Conservation (phyloP, 2,113 vertebrate species). For the Phrynosoma blainvillii region DNA sequence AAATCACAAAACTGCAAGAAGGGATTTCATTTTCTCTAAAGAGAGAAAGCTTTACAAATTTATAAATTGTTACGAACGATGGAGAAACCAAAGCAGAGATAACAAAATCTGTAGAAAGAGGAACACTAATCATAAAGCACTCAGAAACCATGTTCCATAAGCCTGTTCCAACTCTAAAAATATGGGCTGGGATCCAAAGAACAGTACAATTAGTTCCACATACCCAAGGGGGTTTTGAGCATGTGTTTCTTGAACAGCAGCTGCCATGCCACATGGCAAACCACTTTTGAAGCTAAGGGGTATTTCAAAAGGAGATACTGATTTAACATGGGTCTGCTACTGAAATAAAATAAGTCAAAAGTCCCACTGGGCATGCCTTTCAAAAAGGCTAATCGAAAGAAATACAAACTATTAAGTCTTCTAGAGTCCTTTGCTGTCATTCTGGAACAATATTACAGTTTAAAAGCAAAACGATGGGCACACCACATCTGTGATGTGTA, state of each 20-base stretch:
- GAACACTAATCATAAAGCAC: constrained; percentile 43
- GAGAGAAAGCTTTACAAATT: constrained; percentile 41
- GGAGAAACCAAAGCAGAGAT: constrained; percentile 33
- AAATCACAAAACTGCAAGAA: constrained; percentile 45
- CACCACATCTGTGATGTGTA: accelerated
- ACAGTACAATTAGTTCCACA: constrained; percentile 19
- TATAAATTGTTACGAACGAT: constrained; percentile 37
- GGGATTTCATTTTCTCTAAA: constrained; percentile 48
- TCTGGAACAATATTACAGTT: not conserved
- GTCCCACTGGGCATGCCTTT: constrained; percentile 31
- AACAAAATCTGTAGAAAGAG: constrained; percentile 46
- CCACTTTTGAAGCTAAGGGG: constrained; percentile 7
- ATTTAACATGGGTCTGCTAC: not conserved
- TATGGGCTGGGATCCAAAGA: constrained; percentile 4
- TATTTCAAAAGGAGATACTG: constrained; percentile 8
- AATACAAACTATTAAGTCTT: constrained; percentile 26
- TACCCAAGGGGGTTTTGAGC: not conserved
- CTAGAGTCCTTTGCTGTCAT: constrained; percentile 1
- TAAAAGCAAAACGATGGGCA: not conserved
- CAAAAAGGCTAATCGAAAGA: constrained; percentile 7
- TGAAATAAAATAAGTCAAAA: constrained; percentile 1
- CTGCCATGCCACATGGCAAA: constrained; percentile 16
- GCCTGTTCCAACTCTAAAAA: constrained; percentile 33
- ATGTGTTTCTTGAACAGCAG: constrained; percentile 18
- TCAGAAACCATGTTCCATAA: constrained; percentile 49